Evolutionary conservation across 2,888 invertebrate genomes (phyloP), one percentile per base, ranked within the genome.

Genomic region (Drosophila neoperkinsi): DNA sequence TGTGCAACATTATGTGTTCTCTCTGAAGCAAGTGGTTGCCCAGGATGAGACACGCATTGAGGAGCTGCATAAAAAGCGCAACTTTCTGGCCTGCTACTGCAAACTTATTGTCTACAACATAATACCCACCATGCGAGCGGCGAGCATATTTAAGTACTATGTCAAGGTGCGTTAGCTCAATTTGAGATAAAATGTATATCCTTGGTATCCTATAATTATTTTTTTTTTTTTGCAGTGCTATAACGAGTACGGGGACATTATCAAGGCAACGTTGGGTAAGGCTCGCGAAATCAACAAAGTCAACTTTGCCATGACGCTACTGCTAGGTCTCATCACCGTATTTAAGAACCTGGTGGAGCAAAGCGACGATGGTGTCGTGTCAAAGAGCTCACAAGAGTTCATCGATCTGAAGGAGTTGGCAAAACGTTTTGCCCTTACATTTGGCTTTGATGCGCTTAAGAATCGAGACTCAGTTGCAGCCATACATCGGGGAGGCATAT

Each of bases 81-180:
- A 98, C 93, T 98, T 99, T 93, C 94, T 99, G 76, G 99, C 99
- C 1, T 97, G 98, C 28, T 99, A 98, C 94, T 99, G 99, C 94
- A 99, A 99, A 94, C 95, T 99, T 57, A 97, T 99, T 87, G 98
- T 99, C 61, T 99, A 99, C 94, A 99, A 99, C 93, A 97, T 99
- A 82, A 96, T 99, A 93, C 98, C 98, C 34, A 97, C 99, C 2
- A 96, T 97, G 91, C 95, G 97, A 84, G 98, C 98, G 18, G 97
- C 98, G 0, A 97, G 98, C 92, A 97, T 99, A 68, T 99, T 99
- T 94, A 98, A 98, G 93, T 98, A 99, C 93, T 99, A 99, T 93
- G 98, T 99, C 71, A 98, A 98, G 95, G 97, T 97, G 92, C 77
- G 13, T 11, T 53, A 51, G 18, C 18, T n/a, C 18, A 16, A 33